Evolutionary conservation across 1,140 invertebrate species (phyloP), one percentile per base, ranked within the genome.

Genomic region (Papilio aristodemus): DNA sequence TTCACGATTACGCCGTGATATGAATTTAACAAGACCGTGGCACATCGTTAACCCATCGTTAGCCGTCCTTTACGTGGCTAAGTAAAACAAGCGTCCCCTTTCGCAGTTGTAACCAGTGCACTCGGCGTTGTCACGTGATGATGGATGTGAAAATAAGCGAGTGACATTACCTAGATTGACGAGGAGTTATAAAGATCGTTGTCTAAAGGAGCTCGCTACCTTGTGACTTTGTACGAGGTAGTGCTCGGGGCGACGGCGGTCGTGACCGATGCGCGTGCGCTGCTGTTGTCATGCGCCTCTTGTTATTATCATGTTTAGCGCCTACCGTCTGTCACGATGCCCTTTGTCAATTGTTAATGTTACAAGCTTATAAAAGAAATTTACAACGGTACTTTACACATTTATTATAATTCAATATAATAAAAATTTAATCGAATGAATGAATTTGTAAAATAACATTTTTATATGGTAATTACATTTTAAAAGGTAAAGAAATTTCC

Each of bases 231-330:
- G 69, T 72, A 58, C 19, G 46, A 54, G 19, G 46, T 54, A 71
- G 71, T 60, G 70, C 85, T 78, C 64, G 79, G 68, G 80, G 87
- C 79, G 71, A 63, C 74, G 72, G 66, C 63, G 50, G 72, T 88
- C 88, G 86, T 90, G 86, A 86, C 80, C 75, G 77, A 68, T 73
- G 85, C 84, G 85, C 88, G 84, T 87, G 87, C 84, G 75, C 71
- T 62, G 75, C 70, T 73, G 70, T 75, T 82, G 78, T 86, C 82
- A 86, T 88, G 83, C 80, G 83, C 86, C 81, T 84, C 83, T 86
- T 84, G 78, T 78, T 75, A 87, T 86, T 86, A 84, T 83, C 76
- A 83, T 80, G 81, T 85, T 78, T 81, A 76, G 75, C 75, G 77
- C 75, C 79, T 80, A 72, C 69, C 46, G 68, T 64, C 66, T 72